Conservation (phyloP, 2,797 vertebrate genomes). For the Lophura swinhoii region DNA sequence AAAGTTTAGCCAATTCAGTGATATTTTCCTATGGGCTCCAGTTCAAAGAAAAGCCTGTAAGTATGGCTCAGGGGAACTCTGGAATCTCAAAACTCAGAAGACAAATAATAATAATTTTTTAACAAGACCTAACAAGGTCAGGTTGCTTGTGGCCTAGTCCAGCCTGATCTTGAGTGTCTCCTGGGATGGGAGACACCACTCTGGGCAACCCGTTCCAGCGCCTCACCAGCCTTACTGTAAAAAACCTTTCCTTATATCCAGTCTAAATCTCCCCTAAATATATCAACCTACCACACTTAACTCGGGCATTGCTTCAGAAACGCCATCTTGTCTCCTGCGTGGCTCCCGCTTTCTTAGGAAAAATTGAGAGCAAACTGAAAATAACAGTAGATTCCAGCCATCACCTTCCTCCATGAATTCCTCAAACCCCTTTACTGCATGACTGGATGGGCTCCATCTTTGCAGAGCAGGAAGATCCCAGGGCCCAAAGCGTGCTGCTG, state of each 20-base stretch:
- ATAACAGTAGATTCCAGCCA: fast-evolving
- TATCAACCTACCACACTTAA: too few species aligned
- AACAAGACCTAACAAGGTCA: neutral
- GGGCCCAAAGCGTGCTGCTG: neutral
- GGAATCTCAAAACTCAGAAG: neutral
- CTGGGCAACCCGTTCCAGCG: too few species aligned
- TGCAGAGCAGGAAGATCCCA: neutral
- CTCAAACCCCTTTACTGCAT: neutral
- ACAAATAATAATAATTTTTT: neutral
- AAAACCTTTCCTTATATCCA: too few species aligned
- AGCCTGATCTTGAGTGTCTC: too few species aligned
- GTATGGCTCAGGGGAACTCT: neutral
- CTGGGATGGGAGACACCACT: too few species aligned
- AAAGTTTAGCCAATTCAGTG: neutral
- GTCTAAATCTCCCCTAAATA: too few species aligned
- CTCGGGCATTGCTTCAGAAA: neutral
- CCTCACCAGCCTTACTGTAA: too few species aligned
- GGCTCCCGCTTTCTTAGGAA: neutral
- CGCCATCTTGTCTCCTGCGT: neutral
- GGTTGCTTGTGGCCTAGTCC: too few species aligned
- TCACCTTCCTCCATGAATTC: neutral
- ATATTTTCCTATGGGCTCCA: neutral
- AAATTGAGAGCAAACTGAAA: fast-evolving
- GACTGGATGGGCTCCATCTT: neutral
- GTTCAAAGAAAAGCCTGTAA: neutral